phyloP scores from a whole-genome alignment of 2,888 invertebrate species.

The Enchytraeus crypticus region DNA sequence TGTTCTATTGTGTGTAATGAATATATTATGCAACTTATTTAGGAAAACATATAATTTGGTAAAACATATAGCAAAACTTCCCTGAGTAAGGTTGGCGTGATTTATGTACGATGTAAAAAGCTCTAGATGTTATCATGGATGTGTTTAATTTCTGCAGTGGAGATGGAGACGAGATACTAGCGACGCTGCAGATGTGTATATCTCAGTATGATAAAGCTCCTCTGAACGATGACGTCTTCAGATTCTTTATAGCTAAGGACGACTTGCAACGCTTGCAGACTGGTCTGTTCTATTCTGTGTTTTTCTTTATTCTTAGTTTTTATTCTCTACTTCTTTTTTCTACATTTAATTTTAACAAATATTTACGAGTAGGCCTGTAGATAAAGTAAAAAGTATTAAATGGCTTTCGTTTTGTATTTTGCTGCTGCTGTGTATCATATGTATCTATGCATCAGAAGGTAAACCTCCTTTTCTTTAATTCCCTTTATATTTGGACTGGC shows the following conservation, averaged over 20 bases:
- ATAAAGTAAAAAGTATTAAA: too few relatives aligned
- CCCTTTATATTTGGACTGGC: too few relatives aligned
- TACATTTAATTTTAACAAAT: background rate
- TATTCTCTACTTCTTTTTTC: background rate
- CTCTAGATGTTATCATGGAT: too few relatives aligned
- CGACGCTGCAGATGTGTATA: constrained; percentile 63
- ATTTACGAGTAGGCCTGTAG: background rate
- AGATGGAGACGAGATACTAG: constrained; percentile 61
- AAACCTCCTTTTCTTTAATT: too few relatives aligned
- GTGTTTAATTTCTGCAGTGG: too few relatives aligned
- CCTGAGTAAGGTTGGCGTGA: too few relatives aligned
- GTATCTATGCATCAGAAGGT: background rate
- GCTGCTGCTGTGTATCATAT: background rate
- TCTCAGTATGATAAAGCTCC: constrained; percentile 63
- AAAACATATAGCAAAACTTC: too few relatives aligned
- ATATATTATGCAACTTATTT: too few relatives aligned
- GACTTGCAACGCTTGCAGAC: constrained; percentile 70
- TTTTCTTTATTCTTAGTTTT: background rate
- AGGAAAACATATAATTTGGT: too few relatives aligned
- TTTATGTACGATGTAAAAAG: too few relatives aligned
- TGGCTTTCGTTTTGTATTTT: background rate
- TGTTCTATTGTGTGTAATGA: too few relatives aligned
- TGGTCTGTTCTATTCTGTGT: constrained; percentile 5
- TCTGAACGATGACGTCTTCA: constrained; percentile 67
- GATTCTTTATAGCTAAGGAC: constrained; percentile 47